Evolutionary conservation across 64 coral and sea anemone genomes (phyloP), one percentile per base, ranked within the genome.

Genomic region (Catalaphyllia jardinei): DNA sequence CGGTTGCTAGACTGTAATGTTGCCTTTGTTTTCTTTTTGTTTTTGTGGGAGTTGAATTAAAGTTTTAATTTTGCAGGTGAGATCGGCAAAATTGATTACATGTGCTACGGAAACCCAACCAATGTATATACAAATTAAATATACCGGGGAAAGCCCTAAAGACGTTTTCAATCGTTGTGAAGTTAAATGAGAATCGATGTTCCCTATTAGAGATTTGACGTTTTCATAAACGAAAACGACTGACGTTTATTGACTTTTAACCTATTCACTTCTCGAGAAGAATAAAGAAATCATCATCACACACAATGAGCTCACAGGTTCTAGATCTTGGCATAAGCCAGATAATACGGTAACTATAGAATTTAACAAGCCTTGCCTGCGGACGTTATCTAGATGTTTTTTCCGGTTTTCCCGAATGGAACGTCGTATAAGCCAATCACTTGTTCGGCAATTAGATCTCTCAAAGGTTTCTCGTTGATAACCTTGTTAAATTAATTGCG

Each of bases 321-420:
- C 69, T 16, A 25, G 65, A 13, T 27, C 29, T 29, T 71, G 25
- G 65, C 24, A 17, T 38, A 31, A 25, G 42, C 42, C 6, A 46
- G 3, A 85, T 85, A 71, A 52, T 71, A 71, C 81, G 81, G 22
- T 50, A 27, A 65, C 19, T 51, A 22, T 51, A 39, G 69, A 15
- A 67, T 85, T 71, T 71, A 67, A 85, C 64, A 50, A 71, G 35
- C 49, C 38, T 11, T 10, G 20, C 65, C 22, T 15, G 54, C 54
- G 54, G 54, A 57, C 54, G 10, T 57, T 24, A 8, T 27, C 33
- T 85, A 16, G 4, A 22, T 29, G 25, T 24, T 5, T 27, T 71
- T 85, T 65, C 80, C 38, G 62, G 62, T 71, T 85, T 67, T 83
- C 5, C 10, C 12, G n/a, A 39, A 83, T 33, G 54, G 35, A 81